A percentile compares a stretch with the other conserved stretches of the same genome.
Conservation (phyloP, 2,113 vertebrate genomes). For the Platysteira castanea region DNA sequence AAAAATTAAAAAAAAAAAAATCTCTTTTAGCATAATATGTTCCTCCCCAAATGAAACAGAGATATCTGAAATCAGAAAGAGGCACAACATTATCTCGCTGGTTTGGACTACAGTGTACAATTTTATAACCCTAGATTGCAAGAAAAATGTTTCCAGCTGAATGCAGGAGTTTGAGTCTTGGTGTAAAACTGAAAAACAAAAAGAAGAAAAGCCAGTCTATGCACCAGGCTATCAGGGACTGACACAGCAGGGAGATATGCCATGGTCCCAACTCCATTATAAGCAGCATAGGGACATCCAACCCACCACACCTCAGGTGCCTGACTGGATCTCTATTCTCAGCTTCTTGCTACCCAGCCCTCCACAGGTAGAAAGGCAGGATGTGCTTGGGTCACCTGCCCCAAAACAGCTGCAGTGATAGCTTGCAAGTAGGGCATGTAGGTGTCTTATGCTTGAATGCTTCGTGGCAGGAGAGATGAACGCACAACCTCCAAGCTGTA, state of each 20-base stretch:
- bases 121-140: not conserved
- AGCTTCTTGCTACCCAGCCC: not conserved
- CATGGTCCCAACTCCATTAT: not conserved
- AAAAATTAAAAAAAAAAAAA: not conserved
- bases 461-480: not conserved
- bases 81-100: not conserved
- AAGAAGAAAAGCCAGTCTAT: not conserved
- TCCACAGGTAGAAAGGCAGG: not conserved
- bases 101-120: not conserved
- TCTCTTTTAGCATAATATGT: not conserved
- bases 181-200: not conserved
- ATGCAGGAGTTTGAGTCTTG: not conserved
- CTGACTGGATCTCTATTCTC: not conserved
- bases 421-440: not conserved
- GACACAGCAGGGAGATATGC: not conserved
- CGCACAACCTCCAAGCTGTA: fast-evolving
- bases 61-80: not conserved
- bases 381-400: not conserved
- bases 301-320: not conserved
- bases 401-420: not conserved
- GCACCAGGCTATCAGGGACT: not conserved
- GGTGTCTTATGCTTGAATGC: not conserved
- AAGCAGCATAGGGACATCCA: not conserved
- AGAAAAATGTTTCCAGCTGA: not conserved
- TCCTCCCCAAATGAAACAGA: not conserved